Evolutionary conservation across 2,888 invertebrate genomes (phyloP).

Genomic region (Zelleria hepariella): DNA sequence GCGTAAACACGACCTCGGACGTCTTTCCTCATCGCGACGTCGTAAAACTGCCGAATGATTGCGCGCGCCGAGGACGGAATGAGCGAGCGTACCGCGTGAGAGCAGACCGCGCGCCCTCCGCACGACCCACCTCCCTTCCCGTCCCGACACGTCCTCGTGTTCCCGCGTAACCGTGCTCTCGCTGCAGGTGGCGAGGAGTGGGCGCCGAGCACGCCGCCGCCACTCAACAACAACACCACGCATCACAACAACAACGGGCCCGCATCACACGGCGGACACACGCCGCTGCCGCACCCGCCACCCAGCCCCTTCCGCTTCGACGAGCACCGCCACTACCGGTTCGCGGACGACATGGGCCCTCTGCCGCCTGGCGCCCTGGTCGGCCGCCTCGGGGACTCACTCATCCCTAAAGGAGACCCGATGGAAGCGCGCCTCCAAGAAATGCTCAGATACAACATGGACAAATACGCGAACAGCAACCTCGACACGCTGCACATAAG

Average conservation of each 20-base stretch:
- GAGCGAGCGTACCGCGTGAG: slow-evolving; percentile 16
- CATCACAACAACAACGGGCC: slow-evolving; percentile 70
- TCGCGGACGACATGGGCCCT: slow-evolving; percentile 84
- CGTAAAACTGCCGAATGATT: slow-evolving; percentile 6
- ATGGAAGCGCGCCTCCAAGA: slow-evolving; percentile 95
- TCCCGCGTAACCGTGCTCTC: slow-evolving; percentile 75
- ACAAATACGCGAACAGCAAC: slow-evolving; percentile 93
- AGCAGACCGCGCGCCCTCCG: slow-evolving; percentile 21
- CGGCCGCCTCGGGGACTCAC: slow-evolving; percentile 87
- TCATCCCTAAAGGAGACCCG: slow-evolving; percentile 93
- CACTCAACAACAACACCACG: slow-evolving; percentile 70
- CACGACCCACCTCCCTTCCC: slow-evolving; percentile 56
- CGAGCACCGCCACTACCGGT: slow-evolving; percentile 85
- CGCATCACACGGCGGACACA: slow-evolving; percentile 20
- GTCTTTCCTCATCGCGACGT: slow-evolving; percentile 4
- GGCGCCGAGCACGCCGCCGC: slow-evolving; percentile 62
- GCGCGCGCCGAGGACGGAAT: slow-evolving; percentile 7
- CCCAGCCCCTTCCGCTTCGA: slow-evolving; percentile 84
- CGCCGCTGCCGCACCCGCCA: slow-evolving; percentile 60
- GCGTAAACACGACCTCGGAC: slow-evolving; percentile 1
- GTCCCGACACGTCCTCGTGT: slow-evolving; percentile 81
- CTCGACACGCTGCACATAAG: slow-evolving; percentile 96
- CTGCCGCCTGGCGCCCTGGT: slow-evolving; percentile 86
- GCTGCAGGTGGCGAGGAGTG: slow-evolving; percentile 68
- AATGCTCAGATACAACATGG: slow-evolving; percentile 95